Evolutionary conservation across 2,113 vertebrate species (phyloP).

Genomic region (Philantomba maxwellii): DNA sequence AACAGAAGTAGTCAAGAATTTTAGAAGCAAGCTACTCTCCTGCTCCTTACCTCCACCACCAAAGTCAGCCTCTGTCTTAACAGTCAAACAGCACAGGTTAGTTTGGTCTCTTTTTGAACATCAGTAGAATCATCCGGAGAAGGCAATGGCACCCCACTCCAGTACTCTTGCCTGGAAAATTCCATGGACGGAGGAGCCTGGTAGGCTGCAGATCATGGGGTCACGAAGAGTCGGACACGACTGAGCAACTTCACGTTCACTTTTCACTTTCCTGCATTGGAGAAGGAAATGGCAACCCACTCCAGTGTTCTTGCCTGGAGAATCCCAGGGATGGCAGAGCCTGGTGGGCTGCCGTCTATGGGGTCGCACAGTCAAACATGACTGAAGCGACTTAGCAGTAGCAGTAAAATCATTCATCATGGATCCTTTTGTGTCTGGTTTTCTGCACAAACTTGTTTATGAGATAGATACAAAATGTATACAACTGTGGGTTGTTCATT

Average conservation of each 20-base stretch:
- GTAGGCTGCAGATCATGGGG: no score
- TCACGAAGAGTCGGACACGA: accelerated
- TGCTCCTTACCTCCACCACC: background rate
- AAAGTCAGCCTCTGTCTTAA: background rate
- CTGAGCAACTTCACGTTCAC: no score
- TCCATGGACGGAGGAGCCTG: no score
- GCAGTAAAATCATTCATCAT: background rate
- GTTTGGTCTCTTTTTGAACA: background rate
- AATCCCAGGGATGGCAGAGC: no score
- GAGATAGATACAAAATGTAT: accelerated
- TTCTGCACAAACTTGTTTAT: background rate
- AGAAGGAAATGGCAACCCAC: no score
- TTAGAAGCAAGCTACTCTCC: accelerated
- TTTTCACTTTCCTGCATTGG: no score
- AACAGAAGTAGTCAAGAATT: accelerated
- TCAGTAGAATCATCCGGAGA: background rate
- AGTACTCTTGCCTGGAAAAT: no score
- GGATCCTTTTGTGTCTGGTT: background rate
- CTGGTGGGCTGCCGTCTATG: no score
- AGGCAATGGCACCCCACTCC: no score
- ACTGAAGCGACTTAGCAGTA: no score
- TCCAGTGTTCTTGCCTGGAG: no score
- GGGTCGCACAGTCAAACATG: no score
- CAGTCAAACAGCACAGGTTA: background rate
- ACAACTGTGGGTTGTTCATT: background rate